Base-by-base conservation (phyloP, 2,888 invertebrate genomes). In the Quadriops clusia region DNA sequence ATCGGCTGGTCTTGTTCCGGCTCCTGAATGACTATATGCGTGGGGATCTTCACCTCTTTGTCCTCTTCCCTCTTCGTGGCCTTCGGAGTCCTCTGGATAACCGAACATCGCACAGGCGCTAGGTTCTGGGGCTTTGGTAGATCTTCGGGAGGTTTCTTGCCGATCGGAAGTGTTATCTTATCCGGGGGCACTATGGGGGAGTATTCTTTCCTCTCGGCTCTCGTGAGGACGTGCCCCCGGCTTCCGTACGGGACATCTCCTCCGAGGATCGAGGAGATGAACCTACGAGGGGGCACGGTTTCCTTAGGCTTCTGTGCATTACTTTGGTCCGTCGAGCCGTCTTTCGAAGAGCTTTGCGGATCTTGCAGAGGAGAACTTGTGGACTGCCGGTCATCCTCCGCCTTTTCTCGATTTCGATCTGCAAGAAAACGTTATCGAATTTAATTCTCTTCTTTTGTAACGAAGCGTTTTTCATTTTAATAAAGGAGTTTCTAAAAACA, bases 1-100 rank as follows among this genome's bases (percentile, higher is more conserved):
- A 87, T 87, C 0, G 87, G 87, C 47, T 86, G 86, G 37, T 87
- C 86, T 60, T 84, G 80, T 54, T 77, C 79, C 1, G 79, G 79
- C 46, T 77, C 77, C 23, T 64, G 44, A 21, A 44, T 39, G 22
- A 48, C 38, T 15, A 47, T 25, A 11, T 45, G 44, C 10, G 45
- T 37, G 3, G 47, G 59, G 47, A 49, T 49, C 50, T 24, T 53
- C 49, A 41, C 54, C 8, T 47, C 46, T 21, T 40, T 42, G 30
- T 49, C 44, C 49, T 54, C 43, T 49, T 61, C 43, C 50, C 54
- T 43, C 56, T 49, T 42, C 44, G 40, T 54, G 45, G 34, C 45
- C 44, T 45, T 46, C 14, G 85, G 85, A 30, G 84, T 82, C 58
- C 85, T 72, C 51, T 85, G 84, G 49, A 86, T 86, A 4, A 86